Conservation (phyloP, 1,140 invertebrate genomes). For the Drosophila nigrodunni region DNA sequence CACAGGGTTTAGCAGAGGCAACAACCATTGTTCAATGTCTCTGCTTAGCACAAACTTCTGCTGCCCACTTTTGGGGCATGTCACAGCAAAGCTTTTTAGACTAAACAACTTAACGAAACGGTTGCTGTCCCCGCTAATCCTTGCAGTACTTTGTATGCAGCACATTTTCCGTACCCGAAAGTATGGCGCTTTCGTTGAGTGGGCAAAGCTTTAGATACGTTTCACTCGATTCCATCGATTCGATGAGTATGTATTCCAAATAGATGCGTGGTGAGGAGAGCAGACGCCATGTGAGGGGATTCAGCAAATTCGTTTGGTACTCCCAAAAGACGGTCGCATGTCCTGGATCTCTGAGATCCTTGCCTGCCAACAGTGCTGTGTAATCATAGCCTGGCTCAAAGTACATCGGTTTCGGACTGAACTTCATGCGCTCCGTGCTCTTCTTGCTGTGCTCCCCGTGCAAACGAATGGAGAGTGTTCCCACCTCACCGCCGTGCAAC, state of each 20-base stretch:
- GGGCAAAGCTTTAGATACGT: constrained; percentile 87
- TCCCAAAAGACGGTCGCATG: constrained; percentile 91
- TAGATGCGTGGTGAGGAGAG: constrained; percentile 89
- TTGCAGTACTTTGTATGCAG: constrained; percentile 86
- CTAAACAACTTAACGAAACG: neutral
- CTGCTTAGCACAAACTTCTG: constrained; percentile 5
- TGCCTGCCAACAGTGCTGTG: constrained; percentile 88
- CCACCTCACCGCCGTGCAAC: constrained; percentile 91
- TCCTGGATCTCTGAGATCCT: constrained; percentile 87
- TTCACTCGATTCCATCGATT: constrained; percentile 87
- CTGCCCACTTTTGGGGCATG: constrained; percentile 25
- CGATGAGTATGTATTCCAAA: constrained; percentile 89
- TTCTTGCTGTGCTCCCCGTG: constrained; percentile 86
- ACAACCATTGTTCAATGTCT: neutral
- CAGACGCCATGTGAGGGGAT: constrained; percentile 93
- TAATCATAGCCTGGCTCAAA: constrained; percentile 91
- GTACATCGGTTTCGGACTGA: constrained; percentile 85
- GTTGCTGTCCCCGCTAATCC: constrained; percentile 43
- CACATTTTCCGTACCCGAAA: constrained; percentile 86
- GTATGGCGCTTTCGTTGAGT: constrained; percentile 86
- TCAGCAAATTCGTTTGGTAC: constrained; percentile 91
- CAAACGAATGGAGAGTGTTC: constrained; percentile 87
- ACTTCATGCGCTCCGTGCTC: constrained; percentile 87
- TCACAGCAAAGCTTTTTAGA: constrained; percentile 35
- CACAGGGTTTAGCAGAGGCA: constrained; percentile 6